Conservation (phyloP, 2,797 vertebrate species). For the Chelidonichthys spinosus region DNA sequence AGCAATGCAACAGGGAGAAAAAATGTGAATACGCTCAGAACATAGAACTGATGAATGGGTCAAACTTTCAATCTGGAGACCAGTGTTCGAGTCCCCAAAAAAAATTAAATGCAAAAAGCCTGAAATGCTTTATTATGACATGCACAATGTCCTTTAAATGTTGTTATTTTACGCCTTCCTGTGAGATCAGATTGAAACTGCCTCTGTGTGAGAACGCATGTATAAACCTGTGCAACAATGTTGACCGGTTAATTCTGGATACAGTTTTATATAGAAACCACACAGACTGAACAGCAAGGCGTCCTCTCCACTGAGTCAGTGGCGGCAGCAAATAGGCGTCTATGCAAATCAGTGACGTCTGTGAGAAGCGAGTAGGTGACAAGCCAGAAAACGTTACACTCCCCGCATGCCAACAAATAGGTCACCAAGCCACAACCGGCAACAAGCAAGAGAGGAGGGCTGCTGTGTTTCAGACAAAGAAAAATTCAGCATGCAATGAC, state of each 20-base stretch:
- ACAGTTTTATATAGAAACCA: slow-evolving; percentile 33
- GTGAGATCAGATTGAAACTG: neutral
- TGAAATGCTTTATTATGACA: no score
- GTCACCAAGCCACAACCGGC: slow-evolving; percentile 64
- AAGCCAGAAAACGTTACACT: slow-evolving; percentile 55
- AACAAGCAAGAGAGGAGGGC: slow-evolving; percentile 22
- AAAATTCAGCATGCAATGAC: slow-evolving; percentile 24
- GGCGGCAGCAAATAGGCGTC: slow-evolving; percentile 48
- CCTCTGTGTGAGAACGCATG: neutral
- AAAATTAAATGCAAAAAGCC: no score
- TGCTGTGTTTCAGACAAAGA: slow-evolving; percentile 45
- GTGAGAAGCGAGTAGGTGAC: slow-evolving; percentile 49
- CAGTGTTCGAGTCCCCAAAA: no score
- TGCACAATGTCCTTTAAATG: neutral
- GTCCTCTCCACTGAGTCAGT: slow-evolving; percentile 45
- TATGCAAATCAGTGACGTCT: slow-evolving; percentile 54
- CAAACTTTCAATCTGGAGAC: no score
- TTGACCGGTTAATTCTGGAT: neutral
- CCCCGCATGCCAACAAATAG: slow-evolving; percentile 59
- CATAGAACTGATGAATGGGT: no score
- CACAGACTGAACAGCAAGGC: slow-evolving; percentile 35
- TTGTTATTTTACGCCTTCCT: neutral
- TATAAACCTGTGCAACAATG: neutral
- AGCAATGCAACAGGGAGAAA: no score
- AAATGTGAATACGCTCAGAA: no score